Conservation (phyloP, 2,888 invertebrate genomes). For the Liodrosophila aerea region DNA sequence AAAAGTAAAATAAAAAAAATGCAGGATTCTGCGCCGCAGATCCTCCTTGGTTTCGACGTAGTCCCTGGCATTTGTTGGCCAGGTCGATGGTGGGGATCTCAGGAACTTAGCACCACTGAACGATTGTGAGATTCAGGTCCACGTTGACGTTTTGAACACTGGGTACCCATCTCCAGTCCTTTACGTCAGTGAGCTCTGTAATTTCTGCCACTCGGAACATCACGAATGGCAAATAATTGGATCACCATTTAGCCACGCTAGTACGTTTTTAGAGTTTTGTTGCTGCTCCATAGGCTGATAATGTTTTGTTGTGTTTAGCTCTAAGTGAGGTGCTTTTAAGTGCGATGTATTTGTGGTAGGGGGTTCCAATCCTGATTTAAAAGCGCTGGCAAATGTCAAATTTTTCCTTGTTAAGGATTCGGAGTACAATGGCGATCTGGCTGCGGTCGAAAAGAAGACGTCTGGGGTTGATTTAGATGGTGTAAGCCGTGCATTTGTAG, state of each 20-base stretch:
- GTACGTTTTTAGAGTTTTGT: slow-evolving; percentile 20
- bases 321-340: too few species aligned
- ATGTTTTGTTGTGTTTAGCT: too few species aligned
- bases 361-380: too few species aligned
- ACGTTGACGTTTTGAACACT: neutral
- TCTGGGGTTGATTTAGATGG: too few species aligned
- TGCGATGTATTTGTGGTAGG: too few species aligned
- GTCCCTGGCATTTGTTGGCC: neutral
- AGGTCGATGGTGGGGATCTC: neutral
- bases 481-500: too few species aligned
- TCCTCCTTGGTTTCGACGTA: neutral
- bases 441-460: too few species aligned
- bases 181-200: neutral
- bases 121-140: neutral
- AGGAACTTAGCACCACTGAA: neutral
- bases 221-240: slow-evolving; percentile 4
- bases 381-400: too few species aligned
- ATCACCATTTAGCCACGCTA: slow-evolving; percentile 8
- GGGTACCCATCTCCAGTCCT: slow-evolving; percentile 3
- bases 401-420: too few species aligned
- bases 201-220: slow-evolving; percentile 2
- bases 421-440: too few species aligned
- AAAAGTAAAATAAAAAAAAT: too few species aligned
- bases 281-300: too few species aligned
- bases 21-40: neutral